These are phyloP conservation scores for Dromaius novaehollandiae DNA, from an alignment of 2,113 vertebrate species.

Conservation along the genomic window DNA sequence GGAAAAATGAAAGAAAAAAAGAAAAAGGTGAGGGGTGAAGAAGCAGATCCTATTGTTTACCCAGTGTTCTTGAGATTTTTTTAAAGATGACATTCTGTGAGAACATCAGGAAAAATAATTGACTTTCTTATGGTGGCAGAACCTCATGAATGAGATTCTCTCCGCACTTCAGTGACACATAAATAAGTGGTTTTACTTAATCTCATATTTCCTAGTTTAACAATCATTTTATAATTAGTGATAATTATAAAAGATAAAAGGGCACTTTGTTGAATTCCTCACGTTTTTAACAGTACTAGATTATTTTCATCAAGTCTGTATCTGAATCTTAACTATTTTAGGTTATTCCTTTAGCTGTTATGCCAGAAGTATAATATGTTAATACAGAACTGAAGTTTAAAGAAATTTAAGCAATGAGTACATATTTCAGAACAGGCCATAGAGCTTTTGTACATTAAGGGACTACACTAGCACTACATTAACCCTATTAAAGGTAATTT, in stretches of 20 bases:
- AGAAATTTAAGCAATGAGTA: constrained; percentile 31
- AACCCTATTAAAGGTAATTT: constrained; percentile 53
- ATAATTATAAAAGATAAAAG: neutral
- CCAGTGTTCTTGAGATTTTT: neutral
- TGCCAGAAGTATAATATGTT: neutral
- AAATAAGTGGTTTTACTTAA: neutral
- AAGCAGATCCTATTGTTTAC: neutral
- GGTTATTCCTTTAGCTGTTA: neutral
- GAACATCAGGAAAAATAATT: neutral
- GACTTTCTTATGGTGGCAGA: neutral
- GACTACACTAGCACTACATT: constrained; percentile 17
- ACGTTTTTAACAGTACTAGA: neutral
- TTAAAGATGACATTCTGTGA: neutral
- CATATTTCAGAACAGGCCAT: constrained; percentile 29
- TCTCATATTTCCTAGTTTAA: neutral
- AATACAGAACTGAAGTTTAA: neutral
- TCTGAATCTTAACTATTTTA: neutral
- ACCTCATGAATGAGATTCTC: neutral
- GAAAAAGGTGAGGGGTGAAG: neutral
- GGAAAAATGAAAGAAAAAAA: neutral
- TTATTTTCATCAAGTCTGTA: neutral
- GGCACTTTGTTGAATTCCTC: neutral
- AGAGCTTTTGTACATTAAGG: constrained; percentile 29
- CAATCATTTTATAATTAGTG: neutral
- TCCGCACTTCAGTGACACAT: neutral